A percentile compares a stretch with the other conserved stretches of the same genome.
Evolutionary conservation across 1,140 invertebrate species (phyloP).

Genomic region (Diachasmimorpha longicaudata): DNA sequence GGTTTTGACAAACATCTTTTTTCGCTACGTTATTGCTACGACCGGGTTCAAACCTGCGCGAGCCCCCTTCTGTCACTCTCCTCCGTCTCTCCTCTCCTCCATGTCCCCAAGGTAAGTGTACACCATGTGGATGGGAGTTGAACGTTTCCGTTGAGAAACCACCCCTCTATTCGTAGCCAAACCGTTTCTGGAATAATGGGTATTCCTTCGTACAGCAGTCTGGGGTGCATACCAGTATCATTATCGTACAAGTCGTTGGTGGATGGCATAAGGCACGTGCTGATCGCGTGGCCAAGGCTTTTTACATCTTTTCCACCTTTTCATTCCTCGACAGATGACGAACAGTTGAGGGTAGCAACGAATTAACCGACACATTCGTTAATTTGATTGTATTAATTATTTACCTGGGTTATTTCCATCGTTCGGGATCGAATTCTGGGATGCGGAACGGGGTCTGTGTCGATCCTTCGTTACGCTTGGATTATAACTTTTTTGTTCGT

Average conservation of each 20-base stretch:
- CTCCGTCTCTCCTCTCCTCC: not conserved
- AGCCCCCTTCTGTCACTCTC: not conserved
- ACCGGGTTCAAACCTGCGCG: not conserved
- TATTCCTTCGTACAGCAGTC: slow-evolving; percentile 23
- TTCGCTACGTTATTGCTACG: not conserved
- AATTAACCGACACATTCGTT: not conserved
- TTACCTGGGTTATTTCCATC: not conserved
- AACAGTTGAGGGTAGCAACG: not conserved
- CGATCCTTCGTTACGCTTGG: not conserved
- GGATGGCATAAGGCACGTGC: slow-evolving; percentile 40
- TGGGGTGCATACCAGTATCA: slow-evolving; percentile 29
- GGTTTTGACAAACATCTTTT: not conserved
- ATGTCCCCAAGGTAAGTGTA: not conserved
- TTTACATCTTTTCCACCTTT: not conserved
- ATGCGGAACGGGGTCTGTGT: not conserved
- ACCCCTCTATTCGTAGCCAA: slow-evolving; percentile 8
- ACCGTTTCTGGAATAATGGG: slow-evolving; percentile 44
- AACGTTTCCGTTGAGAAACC: not conserved
- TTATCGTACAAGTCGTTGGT: slow-evolving; percentile 21
- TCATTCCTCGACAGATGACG: not conserved
- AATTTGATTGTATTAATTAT: not conserved
- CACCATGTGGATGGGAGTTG: not conserved
- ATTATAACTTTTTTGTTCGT: not conserved
- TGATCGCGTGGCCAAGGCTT: slow-evolving; percentile 36
- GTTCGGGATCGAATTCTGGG: not conserved